Base-by-base conservation (phyloP, 2,113 vertebrate species). In the Macroglossus sobrinus region DNA sequence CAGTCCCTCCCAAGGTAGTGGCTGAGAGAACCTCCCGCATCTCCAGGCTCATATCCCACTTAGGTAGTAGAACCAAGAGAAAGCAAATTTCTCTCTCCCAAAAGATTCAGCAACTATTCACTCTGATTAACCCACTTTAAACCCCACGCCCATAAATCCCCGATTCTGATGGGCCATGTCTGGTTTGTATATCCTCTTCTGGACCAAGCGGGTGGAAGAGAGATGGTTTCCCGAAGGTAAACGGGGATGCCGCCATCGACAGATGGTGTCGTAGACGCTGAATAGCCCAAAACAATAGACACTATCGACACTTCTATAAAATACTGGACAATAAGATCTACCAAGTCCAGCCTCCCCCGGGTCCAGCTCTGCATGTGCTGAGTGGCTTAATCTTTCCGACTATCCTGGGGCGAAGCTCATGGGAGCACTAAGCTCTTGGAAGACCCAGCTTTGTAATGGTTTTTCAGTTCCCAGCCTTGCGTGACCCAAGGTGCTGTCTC, bases 151-250 rank as follows among this genome's bases (percentile, higher is more conserved):
- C 43, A 33, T 68, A 26, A 33, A 81, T 40, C n/a, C 38, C 35
- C 38, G 81, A 53, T 28, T 84, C 66, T 47, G 40, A 72, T 45
- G 53, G 47, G 78, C 50, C 55, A 59, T 68, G 21, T 40, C 53
- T 84, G 64, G 53, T 38, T 71, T 33, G 21, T 55, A 16, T 19
- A 19, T 35, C 55, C 55, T 30, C 12, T 50, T 43, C 19, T n/a
- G n/a, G 50, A 68, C 18, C 22, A n/a, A 68, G 40, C 19, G 14
- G 2, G 15, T 11, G 2, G 50, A 33, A 66, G 19, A 84, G 33
- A 74, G 45, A 30, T 63, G 16, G 13, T 84, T 74, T 95, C 57
- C 40, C 12, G 13, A 33, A 96, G 75, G 63, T 74, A 76, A 45
- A 40, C 28, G 40, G 43, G 38, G 66, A 81, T 43, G 59, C 38